Base-by-base conservation (phyloP, 2,888 invertebrate genomes). In the Carcina quercana region DNA sequence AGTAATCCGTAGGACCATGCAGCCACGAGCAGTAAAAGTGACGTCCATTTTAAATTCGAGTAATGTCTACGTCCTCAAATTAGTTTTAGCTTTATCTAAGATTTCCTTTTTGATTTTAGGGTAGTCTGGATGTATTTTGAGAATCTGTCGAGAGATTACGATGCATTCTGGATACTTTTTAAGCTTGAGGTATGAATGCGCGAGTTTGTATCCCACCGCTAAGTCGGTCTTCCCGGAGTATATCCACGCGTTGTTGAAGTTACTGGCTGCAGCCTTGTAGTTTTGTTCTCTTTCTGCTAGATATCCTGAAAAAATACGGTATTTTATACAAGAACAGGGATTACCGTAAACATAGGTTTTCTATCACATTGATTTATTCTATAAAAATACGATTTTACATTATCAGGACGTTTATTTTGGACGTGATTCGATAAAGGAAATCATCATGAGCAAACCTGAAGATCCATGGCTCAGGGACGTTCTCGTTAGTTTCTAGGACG, bases 91-190 rank as follows among this genome's bases (percentile, higher is more conserved):
- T 60, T 98, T 98, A 46, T 98, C 97, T 43, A 98, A 82, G 47
- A 98, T 93, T 50, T 98, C 98, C 63, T 96, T 97, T 45, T 89
- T 91, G 28, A 98, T 92, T 53, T 94, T 93, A 0, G 95, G 93
- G 70, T 96, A 97, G 42, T 96, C 94, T 0, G 97, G 95, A 65
- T 91, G 92, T 14, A 88, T 80, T 45, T 88, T 89, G 22, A 97
- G 69, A 6, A 97, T 92, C 54, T 93, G 89, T 45, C 96, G 37
- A 43, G 95, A 95, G 0, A 94, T 90, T 45, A 97, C 94, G 37
- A 98, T 95, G 11, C 98, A 96, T 53, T 97, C 95, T 0, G 96
- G 95, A 68, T 91, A 83, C 35, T 86, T 85, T 69, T 96, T 97
- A 7, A 92, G 91, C 62, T 98, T 98, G 73, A 98, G 88, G 53